phyloP scores from a whole-genome alignment of 2,888 invertebrate species.

The Himalopsyche kuldschensis region DNA sequence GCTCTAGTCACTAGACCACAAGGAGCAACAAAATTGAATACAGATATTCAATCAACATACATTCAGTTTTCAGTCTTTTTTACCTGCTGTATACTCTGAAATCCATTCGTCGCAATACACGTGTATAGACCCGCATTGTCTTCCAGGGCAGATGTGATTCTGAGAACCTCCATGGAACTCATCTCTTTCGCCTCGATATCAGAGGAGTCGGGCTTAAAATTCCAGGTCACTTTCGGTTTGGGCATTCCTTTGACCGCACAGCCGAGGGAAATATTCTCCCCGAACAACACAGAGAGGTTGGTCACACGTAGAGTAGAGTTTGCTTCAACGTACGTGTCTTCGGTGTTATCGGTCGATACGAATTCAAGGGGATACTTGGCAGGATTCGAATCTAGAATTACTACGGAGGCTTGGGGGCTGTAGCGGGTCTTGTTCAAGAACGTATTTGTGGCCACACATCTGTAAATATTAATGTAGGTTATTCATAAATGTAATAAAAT shows the following conservation, averaged over 20 bases:
- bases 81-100: constrained; percentile 34
- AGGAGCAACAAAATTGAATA: too few species aligned
- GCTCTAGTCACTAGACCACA: too few species aligned
- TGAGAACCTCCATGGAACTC: constrained; percentile 36
- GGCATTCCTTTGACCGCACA: constrained; percentile 67
- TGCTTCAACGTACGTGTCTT: not conserved
- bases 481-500: not conserved
- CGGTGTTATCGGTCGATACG: constrained; percentile 25
- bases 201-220: constrained; percentile 25
- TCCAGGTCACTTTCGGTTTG: constrained; percentile 53
- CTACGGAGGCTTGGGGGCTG: constrained; percentile 52
- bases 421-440: constrained; percentile 51
- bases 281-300: constrained; percentile 48
- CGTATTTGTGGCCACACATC: constrained; percentile 55
- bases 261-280: constrained; percentile 57
- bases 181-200: constrained; percentile 32
- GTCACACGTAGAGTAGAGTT: constrained; percentile 21
- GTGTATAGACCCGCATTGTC: constrained; percentile 32
- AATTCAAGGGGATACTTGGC: constrained; percentile 45
- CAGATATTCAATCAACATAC: too few species aligned
- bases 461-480: constrained; percentile 41
- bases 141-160: constrained; percentile 22
- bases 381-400: constrained; percentile 44
- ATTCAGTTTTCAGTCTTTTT: not conserved
- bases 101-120: constrained; percentile 30